Evolutionary conservation across 2,113 vertebrate genomes (phyloP), one percentile per base, ranked within the genome.

Genomic region (Eudorcas thomsonii): DNA sequence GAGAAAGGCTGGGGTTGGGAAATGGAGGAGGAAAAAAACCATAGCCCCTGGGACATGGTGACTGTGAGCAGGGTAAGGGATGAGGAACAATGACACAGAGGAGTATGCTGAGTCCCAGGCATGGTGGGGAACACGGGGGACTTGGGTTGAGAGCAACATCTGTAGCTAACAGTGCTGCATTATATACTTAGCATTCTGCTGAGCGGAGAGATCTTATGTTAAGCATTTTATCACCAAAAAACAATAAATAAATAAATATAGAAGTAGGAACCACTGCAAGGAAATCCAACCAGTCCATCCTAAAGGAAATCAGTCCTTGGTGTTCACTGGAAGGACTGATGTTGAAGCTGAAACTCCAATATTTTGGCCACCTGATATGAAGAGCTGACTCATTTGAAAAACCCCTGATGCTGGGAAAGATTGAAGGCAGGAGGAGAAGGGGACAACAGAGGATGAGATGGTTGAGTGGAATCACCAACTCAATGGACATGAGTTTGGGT

Each of bases 51-150:
- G 36, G 83, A 59, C 39, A 36, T 1, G 0, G 2, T 39, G 33
- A 64, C 39, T 5, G 10, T 4, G 5, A 5, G 12, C 21, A 62
- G 84, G 71, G 48, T 26, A 4, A 54, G 3, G 12, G 25, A 16
- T 14, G 12, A 62, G 14, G 7, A 33, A 52, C 7, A 52, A 4
- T 52, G 26, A 45, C 16, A 15, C 39, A 5, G 25, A 67, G 50
- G 48, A 3, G 1, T 11, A 14, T n/a, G 30, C 17, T 74, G 30
- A 62, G 25, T 80, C 59, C 50, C 26, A 59, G 64, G 15, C 4
- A 2, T 10, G 6, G 10, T 11, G 16, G 5, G 13, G 6, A n/a
- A n/a, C 0, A 3, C 25, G n/a, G 10, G 54, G 57, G 5, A 12
- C 54, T 13, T 28, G 59, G 3, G 13, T 25, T 93, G 19, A 43